phyloP scores from a whole-genome alignment of 2,113 vertebrate genomes.

The Clupea harengus region DNA sequence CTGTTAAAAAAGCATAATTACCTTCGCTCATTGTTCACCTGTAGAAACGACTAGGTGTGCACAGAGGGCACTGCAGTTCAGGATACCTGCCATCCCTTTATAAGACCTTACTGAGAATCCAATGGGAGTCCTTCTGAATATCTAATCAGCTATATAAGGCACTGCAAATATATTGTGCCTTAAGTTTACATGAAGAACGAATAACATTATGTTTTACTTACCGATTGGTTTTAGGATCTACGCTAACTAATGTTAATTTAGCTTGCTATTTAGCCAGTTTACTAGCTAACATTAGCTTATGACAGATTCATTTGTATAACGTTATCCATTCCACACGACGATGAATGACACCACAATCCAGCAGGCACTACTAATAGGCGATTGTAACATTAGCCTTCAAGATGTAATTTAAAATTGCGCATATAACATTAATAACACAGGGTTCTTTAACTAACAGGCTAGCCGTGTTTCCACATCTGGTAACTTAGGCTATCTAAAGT shows the following conservation, averaged over 20 bases:
- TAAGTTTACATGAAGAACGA: no score
- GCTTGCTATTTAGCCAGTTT: neutral
- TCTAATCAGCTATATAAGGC: neutral
- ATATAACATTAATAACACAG: no score
- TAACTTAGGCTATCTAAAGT: neutral
- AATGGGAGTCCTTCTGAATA: neutral
- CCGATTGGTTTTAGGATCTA: neutral
- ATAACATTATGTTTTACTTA: no score
- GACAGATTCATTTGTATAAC: neutral
- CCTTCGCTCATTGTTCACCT: neutral
- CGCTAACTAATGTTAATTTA: neutral
- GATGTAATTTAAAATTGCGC: no score
- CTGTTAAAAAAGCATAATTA: neutral
- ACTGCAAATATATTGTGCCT: no score
- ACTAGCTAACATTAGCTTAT: neutral
- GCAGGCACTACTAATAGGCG: neutral
- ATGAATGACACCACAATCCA: neutral
- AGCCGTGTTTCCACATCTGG: neutral
- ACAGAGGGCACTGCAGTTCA: neutral
- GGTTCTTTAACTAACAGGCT: neutral
- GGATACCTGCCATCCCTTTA: neutral
- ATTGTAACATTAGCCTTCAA: neutral
- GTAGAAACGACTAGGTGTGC: neutral
- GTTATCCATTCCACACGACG: neutral
- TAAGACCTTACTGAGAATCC: neutral